These are phyloP conservation scores for Trichoplusia ni DNA, from an alignment of 1,140 invertebrate genomes.

Conservation along the genomic window DNA sequence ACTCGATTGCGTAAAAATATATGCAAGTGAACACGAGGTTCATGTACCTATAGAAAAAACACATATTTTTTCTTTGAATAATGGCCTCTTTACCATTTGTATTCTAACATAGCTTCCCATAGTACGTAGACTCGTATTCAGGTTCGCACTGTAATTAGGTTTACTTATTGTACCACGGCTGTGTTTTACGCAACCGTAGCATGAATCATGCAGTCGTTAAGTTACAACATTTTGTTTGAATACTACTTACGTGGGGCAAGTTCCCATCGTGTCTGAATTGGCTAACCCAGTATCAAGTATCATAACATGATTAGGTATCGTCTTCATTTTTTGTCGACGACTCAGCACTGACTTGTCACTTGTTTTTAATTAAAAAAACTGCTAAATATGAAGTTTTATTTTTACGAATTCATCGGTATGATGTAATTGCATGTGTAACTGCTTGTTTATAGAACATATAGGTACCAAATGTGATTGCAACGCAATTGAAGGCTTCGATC, in stretches of 20 bases:
- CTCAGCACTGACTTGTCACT: slow-evolving; percentile 15
- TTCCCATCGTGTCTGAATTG: slow-evolving; percentile 25
- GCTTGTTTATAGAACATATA: background rate
- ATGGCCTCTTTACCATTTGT: too few species aligned
- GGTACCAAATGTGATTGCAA: too few species aligned
- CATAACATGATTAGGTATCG: slow-evolving; percentile 35
- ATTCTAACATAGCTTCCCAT: background rate
- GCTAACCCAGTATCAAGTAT: slow-evolving; percentile 23
- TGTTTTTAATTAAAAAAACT: slow-evolving; percentile 13
- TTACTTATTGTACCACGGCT: slow-evolving; percentile 22
- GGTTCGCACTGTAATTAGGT: slow-evolving; percentile 18
- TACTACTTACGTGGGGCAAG: slow-evolving; percentile 8
- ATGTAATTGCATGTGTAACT: background rate
- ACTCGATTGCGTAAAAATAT: too few species aligned
- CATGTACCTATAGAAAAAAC: too few species aligned
- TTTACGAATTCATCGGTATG: background rate
- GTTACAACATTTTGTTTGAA: slow-evolving; percentile 36
- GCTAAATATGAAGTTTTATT: background rate
- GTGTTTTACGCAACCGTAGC: slow-evolving; percentile 39
- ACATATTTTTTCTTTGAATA: too few species aligned
- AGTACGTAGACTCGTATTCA: slow-evolving; percentile 10
- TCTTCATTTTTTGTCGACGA: slow-evolving; percentile 9
- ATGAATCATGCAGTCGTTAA: slow-evolving; percentile 43
- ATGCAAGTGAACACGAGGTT: too few species aligned
- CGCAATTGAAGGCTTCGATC: background rate